Conservation (phyloP, 2,888 invertebrate genomes). For the Lithophane socia region DNA sequence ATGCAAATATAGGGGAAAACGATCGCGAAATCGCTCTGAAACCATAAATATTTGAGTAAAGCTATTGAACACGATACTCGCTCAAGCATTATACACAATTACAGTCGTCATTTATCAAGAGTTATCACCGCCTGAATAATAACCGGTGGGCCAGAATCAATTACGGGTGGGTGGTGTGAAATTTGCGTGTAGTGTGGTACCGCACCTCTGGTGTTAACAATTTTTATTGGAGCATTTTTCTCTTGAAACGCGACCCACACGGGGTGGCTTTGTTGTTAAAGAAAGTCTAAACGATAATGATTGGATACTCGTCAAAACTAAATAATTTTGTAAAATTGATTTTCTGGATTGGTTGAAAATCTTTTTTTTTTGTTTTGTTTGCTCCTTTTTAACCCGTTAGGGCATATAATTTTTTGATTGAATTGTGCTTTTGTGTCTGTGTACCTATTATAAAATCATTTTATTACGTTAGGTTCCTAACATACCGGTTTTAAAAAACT, state of each 20-base stretch:
- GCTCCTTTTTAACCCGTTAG: too few species aligned
- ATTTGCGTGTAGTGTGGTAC: constrained; percentile 68
- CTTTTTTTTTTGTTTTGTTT: too few species aligned
- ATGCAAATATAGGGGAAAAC: constrained; percentile 68
- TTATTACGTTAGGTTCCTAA: too few species aligned
- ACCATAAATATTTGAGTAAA: constrained; percentile 65
- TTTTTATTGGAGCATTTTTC: constrained; percentile 48
- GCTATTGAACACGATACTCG: constrained; percentile 61
- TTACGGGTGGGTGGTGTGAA: constrained; percentile 64
- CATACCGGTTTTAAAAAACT: background rate
- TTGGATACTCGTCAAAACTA: background rate
- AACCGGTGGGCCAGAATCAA: constrained; percentile 69
- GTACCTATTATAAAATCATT: background rate
- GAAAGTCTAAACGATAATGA: background rate
- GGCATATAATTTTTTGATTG: too few species aligned
- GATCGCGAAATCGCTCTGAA: constrained; percentile 55
- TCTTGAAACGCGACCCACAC: constrained; percentile 50
- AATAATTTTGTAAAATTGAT: background rate
- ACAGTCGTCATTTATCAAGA: constrained; percentile 78
- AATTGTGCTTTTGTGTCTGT: too few species aligned
- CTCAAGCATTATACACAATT: constrained; percentile 75
- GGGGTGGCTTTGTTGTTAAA: constrained; percentile 24
- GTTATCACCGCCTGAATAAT: constrained; percentile 78
- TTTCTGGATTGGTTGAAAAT: too few species aligned
- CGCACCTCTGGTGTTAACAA: constrained; percentile 42